phyloP scores from a whole-genome alignment of 2,113 vertebrate genomes.

The Xenopus tropicalis region DNA sequence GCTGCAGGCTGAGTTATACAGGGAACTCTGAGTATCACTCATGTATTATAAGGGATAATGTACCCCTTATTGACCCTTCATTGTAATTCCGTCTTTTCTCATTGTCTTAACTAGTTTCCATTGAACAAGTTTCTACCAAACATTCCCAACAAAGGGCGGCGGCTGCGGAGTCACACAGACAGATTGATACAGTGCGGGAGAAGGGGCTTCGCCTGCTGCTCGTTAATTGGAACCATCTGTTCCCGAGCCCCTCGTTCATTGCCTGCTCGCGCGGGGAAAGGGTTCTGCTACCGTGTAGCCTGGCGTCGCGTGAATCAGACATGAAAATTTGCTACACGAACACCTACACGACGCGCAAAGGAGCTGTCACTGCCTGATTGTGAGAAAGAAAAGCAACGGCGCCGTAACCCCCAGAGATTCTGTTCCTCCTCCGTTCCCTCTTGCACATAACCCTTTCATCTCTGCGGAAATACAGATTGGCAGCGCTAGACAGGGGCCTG shows the following conservation, averaged over 20 bases:
- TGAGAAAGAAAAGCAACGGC: not conserved
- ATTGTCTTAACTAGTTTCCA: too few species aligned
- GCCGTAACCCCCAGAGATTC: too few species aligned
- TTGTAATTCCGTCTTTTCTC: not conserved
- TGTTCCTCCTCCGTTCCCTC: too few species aligned
- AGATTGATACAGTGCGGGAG: slow-evolving; percentile 22
- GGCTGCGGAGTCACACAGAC: not conserved
- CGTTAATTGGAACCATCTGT: slow-evolving; percentile 60
- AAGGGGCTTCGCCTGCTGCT: slow-evolving; percentile 36
- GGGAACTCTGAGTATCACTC: too few species aligned
- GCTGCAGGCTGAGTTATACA: too few species aligned
- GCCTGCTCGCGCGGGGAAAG: slow-evolving; percentile 23
- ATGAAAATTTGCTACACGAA: slow-evolving; percentile 20
- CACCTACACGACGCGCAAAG: not conserved
- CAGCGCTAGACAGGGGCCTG: too few species aligned
- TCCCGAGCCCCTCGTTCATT: slow-evolving; percentile 42
- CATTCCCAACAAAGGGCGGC: not conserved
- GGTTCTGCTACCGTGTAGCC: slow-evolving; percentile 32
- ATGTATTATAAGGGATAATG: too few species aligned
- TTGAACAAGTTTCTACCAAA: not conserved
- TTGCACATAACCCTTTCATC: too few species aligned
- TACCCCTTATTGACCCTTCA: too few species aligned
- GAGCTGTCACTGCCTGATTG: not conserved
- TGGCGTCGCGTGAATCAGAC: slow-evolving; percentile 17
- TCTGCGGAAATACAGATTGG: too few species aligned